phyloP scores from a whole-genome alignment of 2,888 invertebrate species.

The Athalia cordata region DNA sequence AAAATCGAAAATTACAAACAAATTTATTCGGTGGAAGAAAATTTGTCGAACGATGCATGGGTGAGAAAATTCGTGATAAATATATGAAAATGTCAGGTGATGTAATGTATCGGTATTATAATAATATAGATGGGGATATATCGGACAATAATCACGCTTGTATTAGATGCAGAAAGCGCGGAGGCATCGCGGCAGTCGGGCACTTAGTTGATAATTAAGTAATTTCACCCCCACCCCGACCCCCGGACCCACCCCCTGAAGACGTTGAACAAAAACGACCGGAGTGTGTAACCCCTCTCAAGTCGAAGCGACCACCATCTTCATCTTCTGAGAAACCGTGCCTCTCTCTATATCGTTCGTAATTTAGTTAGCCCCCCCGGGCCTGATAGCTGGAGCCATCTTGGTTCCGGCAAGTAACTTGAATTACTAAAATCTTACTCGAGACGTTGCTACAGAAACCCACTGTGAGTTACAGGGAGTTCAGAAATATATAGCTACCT shows the following conservation, averaged over 20 bases:
- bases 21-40: no score
- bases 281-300: slow-evolving; percentile 44
- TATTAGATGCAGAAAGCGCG: background rate
- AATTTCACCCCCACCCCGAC: slow-evolving; percentile 63
- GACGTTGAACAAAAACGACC: slow-evolving; percentile 63
- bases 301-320: slow-evolving; percentile 42
- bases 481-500: background rate
- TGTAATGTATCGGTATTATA: no score
- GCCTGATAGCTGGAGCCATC: slow-evolving; percentile 67
- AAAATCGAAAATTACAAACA: no score
- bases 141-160: slow-evolving; percentile 7
- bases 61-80: no score
- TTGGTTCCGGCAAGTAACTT: slow-evolving; percentile 65
- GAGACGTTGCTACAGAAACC: slow-evolving; percentile 35
- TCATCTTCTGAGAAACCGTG: slow-evolving; percentile 42
- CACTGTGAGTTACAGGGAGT: background rate
- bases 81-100: no score
- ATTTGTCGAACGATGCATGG: no score
- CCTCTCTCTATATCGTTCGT: slow-evolving; percentile 53
- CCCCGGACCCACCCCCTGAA: slow-evolving; percentile 52
- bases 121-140: background rate
- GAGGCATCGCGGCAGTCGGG: slow-evolving; percentile 64
- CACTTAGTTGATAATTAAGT: slow-evolving; percentile 72
- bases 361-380: slow-evolving; percentile 70
- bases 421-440: slow-evolving; percentile 63